Evolutionary conservation across 2,888 invertebrate genomes (phyloP), one percentile per base, ranked within the genome.

Genomic region (Trypoxylon attenuatum): DNA sequence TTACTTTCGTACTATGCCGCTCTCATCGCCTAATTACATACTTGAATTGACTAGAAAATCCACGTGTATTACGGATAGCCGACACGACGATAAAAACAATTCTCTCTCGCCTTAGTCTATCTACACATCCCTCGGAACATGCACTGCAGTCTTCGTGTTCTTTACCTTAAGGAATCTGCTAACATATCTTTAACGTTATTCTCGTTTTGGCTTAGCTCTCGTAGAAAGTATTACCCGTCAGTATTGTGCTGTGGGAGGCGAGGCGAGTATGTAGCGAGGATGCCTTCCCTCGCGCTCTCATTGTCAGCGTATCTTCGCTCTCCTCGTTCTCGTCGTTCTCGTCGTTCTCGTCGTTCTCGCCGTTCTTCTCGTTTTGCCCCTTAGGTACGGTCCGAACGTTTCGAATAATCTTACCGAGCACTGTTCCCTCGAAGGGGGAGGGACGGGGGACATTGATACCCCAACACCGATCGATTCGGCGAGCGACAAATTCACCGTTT

Each of bases 21-120:
- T 43, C 59, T 52, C 60, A 67, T 61, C 57, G 41, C 63, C 67
- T 79, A 77, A 76, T 77, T 73, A 73, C 57, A 55, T 51, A 41
- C 47, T 29, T 70, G 73, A 82, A 82, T 82, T 80, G 82, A 82
- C 82, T 82, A 81, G 70, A 82, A 82, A 82, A 77, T 77, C 58
- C 77, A 76, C 72, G 72, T 53, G 46, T 55, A 50, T 43, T 57
- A 60, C 52, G 52, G 49, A n/a, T 21, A 45, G 61, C 56, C 68
- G 41, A 54, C 27, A 66, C 56, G 51, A 38, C 45, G 47, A 61
- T 57, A 73, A 55, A 62, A 58, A 64, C 56, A 50, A 72, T 45
- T 23, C 55, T 63, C 52, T 49, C 49, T 49, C 71, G 41, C 59
- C 43, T 68, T 52, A 55, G 51, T 69, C 68, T 71, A 73, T 62